These are phyloP conservation scores for Leucophora obtusa DNA, from an alignment of 2,888 invertebrate species.

Conservation along the genomic window DNA sequence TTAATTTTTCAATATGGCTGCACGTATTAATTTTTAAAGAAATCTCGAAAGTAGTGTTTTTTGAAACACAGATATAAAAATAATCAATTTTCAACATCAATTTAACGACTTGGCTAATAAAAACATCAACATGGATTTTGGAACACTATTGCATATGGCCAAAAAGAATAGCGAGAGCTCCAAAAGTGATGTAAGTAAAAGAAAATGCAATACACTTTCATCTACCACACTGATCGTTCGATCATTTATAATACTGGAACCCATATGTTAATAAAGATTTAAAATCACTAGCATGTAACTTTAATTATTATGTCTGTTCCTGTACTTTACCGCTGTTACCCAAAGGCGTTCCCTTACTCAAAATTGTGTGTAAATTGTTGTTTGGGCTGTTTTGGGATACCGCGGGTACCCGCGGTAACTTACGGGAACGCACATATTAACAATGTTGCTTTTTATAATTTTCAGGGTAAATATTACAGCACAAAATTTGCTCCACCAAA, in stretches of 20 bases:
- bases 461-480: slow-evolving; percentile 83
- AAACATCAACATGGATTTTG: slow-evolving; percentile 82
- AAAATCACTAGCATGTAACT: background rate
- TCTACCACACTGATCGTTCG: slow-evolving; percentile 7
- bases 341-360: too few species aligned
- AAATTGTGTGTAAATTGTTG: too few species aligned
- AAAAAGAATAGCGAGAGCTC: slow-evolving; percentile 81
- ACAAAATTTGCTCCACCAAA: slow-evolving; percentile 90
- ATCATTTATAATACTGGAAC: slow-evolving; percentile 21
- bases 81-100: background rate
- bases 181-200: slow-evolving; percentile 75
- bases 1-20: slow-evolving; percentile 53
- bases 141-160: slow-evolving; percentile 81
- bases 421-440: too few species aligned
- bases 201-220: background rate
- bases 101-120: background rate
- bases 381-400: too few species aligned
- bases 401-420: too few species aligned
- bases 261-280: slow-evolving; percentile 17
- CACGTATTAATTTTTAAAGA: slow-evolving; percentile 45
- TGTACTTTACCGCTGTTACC: too few species aligned
- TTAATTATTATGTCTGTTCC: background rate
- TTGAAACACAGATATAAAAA: slow-evolving; percentile 27
- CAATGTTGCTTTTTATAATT: slow-evolving; percentile 12
- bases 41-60: slow-evolving; percentile 25